phyloP scores from a whole-genome alignment of 2,888 invertebrate species.

The Bombylius discolor region DNA sequence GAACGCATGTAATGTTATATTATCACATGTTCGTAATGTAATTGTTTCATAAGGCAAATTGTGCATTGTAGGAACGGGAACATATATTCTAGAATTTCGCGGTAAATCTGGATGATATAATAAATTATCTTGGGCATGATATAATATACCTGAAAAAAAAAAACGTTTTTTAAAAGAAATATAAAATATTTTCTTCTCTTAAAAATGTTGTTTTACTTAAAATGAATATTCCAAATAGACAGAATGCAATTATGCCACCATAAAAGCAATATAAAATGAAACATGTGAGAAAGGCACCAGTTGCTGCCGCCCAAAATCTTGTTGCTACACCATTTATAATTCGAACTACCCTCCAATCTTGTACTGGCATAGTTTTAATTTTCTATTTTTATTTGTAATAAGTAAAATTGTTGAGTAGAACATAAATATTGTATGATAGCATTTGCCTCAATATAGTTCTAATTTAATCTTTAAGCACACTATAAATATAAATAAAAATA shows the following conservation, averaged over 20 bases:
- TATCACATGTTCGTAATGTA: conserved; percentile 61
- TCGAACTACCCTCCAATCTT: conserved; percentile 14
- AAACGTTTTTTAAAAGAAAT: neutral
- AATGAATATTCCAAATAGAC: conserved; percentile 53
- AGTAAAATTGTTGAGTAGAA: no score
- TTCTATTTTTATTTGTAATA: neutral
- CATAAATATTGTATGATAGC: no score
- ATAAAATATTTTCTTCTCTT: neutral
- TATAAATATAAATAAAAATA: no score
- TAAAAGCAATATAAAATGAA: conserved; percentile 72
- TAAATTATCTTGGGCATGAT: conserved; percentile 73
- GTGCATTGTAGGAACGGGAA: conserved; percentile 74
- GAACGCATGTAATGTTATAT: conserved; percentile 65
- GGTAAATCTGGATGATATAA: conserved; percentile 85
- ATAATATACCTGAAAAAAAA: conserved; percentile 54
- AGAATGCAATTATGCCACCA: conserved; percentile 60
- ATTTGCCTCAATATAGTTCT: no score
- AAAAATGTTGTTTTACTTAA: conserved; percentile 44
- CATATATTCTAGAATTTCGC: conserved; percentile 73
- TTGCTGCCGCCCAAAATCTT: conserved; percentile 66
- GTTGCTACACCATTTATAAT: conserved; percentile 14
- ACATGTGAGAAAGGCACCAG: conserved; percentile 58
- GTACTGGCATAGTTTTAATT: neutral
- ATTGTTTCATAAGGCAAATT: conserved; percentile 78
- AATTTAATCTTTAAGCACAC: no score